A percentile compares a stretch with the other conserved stretches of the same genome.
These are phyloP conservation scores for Daboia siamensis DNA, from an alignment of 2,113 vertebrate species.

Conservation along the genomic window DNA sequence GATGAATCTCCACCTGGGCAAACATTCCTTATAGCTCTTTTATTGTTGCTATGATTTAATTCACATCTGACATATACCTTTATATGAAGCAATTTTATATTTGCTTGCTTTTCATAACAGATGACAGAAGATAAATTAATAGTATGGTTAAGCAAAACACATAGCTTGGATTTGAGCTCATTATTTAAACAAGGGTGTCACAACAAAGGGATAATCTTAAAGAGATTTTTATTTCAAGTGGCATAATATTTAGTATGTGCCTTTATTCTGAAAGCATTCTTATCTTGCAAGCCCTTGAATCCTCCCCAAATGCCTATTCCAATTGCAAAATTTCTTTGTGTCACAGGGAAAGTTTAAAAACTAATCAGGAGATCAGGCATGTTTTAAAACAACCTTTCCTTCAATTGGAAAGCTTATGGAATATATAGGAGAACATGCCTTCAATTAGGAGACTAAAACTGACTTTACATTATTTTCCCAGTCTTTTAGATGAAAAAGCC, in stretches of 20 bases:
- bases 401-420: neutral
- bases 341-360: neutral
- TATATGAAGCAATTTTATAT: neutral
- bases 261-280: slow-evolving; percentile 10
- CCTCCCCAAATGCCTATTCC: neutral
- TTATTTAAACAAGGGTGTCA: slow-evolving; percentile 18
- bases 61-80: neutral
- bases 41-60: slow-evolving; percentile 17
- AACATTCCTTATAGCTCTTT: slow-evolving; percentile 26
- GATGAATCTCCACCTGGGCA: slow-evolving; percentile 10
- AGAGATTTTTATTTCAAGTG: neutral
- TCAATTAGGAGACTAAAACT: neutral
- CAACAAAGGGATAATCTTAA: neutral
- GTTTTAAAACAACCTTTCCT: neutral
- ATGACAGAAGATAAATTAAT: slow-evolving; percentile 1
- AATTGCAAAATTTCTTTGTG: neutral
- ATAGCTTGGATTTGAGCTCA: neutral
- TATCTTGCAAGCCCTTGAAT: neutral
- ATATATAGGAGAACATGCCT: neutral
- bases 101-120: slow-evolving; percentile 22
- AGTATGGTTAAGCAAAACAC: fast-evolving
- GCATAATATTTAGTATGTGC: neutral
- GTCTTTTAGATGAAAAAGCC: neutral
- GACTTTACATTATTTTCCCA: neutral
- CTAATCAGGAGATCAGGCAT: neutral